Evolutionary conservation across 2,113 vertebrate species (phyloP).

Genomic region (Theristicus caerulescens): DNA sequence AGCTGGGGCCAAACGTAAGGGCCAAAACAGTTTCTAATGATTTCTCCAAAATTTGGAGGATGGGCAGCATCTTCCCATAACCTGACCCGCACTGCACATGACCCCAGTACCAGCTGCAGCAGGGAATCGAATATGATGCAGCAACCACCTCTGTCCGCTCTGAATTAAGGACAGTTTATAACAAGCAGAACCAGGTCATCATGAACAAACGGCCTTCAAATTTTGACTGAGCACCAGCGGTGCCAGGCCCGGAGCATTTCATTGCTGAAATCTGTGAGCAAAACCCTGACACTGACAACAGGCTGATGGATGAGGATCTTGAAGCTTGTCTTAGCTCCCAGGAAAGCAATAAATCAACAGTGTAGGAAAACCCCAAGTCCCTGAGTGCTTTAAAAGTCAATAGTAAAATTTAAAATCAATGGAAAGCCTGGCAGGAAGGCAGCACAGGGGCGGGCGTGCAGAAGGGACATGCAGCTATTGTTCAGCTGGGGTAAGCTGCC

Average conservation of each 20-base stretch:
- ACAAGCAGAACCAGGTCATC: not conserved
- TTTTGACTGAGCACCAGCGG: not conserved
- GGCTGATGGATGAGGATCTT: constrained; percentile 39
- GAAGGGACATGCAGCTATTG: not conserved
- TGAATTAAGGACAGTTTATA: not conserved
- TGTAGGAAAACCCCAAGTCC: constrained; percentile 22
- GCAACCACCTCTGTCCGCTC: not conserved
- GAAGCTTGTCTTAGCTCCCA: not conserved
- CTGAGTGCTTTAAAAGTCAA: constrained; percentile 49
- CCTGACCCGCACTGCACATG: fast-evolving
- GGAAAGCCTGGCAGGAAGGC: constrained; percentile 53
- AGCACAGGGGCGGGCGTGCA: not conserved
- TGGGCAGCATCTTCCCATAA: not conserved
- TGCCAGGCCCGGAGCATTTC: not conserved
- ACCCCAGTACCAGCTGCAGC: not conserved
- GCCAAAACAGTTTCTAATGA: not conserved
- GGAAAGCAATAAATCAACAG: constrained; percentile 45
- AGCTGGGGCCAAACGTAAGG: fast-evolving
- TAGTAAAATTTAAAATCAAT: constrained; percentile 71
- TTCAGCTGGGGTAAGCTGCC: constrained; percentile 11
- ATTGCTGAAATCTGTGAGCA: not conserved
- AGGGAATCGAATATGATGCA: not conserved
- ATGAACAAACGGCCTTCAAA: not conserved
- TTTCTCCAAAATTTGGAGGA: not conserved
- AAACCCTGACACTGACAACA: not conserved